Evolutionary conservation across 1,140 invertebrate genomes (phyloP), one percentile per base, ranked within the genome.

Genomic region (Caenorhabditis remanei): DNA sequence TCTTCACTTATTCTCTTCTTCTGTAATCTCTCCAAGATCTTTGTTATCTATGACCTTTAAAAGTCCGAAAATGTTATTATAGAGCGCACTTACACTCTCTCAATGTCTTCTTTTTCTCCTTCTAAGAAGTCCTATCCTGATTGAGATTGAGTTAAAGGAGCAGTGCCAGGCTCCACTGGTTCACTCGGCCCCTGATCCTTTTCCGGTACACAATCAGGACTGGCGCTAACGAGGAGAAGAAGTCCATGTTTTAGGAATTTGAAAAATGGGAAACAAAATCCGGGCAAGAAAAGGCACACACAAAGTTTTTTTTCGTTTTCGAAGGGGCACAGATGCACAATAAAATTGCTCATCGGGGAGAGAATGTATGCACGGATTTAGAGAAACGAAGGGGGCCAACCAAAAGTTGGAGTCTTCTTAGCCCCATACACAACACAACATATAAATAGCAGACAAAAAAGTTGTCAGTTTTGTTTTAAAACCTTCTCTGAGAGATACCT

Each of bases 341-440:
- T 79, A 79, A 79, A 79, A 79, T 79, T 79, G 71, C 71, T 79
- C 71, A 79, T 79, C 71, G 46, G 71, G 71, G 71, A 79, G 71
- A 50, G 46, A 79, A 46, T 65, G 61, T 65, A 71, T 71, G 71
- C 65, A 71, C 65, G 21, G 46, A 79, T 79, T 79, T 79, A 21
- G n/a, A n/a, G n/a, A 32, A 32, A 32, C 32, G n/a, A 8, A 46
- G 46, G 71, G n/a, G 71, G 14, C 56, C 56, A 63, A 24, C 56
- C 56, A 63, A 24, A 63, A 19, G 11, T 58, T 58, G 14, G 32
- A 32, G 32, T 32, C 32, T 32, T 32, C 32, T 32, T 32, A 32
- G 32, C 32, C 32, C 32, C 32, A 32, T 32, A 32, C 32, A 32
- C 32, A 32, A 32, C 32, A 32, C 32, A 32, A 32, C 32, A 32